phyloP scores from a whole-genome alignment of 2,888 invertebrate species.

The Eurois occulta region DNA sequence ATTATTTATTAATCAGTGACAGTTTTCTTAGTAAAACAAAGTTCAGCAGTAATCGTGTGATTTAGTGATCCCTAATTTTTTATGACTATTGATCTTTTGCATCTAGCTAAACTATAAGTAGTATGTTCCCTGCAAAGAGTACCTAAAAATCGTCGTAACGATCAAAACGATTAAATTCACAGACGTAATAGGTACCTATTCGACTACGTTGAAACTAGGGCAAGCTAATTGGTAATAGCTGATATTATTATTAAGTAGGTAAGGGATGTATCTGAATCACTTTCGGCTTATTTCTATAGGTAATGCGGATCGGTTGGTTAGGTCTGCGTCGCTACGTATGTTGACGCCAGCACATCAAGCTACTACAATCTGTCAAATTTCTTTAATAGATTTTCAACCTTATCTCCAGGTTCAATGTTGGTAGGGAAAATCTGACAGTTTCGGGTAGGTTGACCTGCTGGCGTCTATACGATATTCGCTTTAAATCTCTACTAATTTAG shows the following conservation, averaged over 20 bases:
- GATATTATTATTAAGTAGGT: background rate
- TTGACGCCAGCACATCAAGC: too few species aligned
- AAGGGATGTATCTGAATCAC: background rate
- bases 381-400: too few species aligned
- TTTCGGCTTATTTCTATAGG: background rate
- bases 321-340: background rate
- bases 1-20: too few species aligned
- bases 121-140: too few species aligned
- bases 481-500: constrained; percentile 21
- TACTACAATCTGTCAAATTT: too few species aligned
- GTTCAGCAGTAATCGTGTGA: background rate
- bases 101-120: background rate
- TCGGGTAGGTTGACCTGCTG: too few species aligned
- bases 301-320: background rate
- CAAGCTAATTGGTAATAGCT: constrained; percentile 5
- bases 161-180: constrained; percentile 19
- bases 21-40: background rate
- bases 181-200: constrained; percentile 1
- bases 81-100: background rate
- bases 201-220: background rate
- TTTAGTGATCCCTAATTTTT: too few species aligned
- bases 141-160: too few species aligned
- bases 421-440: too few species aligned
- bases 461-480: constrained; percentile 16
- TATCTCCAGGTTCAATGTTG: too few species aligned